These are phyloP conservation scores for Danio albolineatus DNA, from an alignment of 2,797 vertebrate genomes.

Conservation along the genomic window DNA sequence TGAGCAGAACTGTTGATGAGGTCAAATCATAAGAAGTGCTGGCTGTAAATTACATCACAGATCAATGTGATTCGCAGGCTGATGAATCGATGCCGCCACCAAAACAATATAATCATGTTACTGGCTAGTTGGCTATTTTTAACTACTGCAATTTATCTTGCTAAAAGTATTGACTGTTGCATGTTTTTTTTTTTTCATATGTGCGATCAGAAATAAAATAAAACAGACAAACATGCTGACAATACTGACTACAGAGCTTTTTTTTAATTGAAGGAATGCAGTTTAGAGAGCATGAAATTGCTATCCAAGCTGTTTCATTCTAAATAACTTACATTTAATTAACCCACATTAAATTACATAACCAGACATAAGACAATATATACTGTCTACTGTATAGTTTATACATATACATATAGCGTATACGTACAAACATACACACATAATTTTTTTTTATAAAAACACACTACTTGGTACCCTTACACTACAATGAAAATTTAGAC, in stretches of 20 bases:
- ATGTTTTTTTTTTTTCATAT: slow-evolving; percentile 1
- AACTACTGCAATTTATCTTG: slow-evolving; percentile 31
- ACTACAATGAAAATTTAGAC: too few species aligned
- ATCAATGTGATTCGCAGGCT: slow-evolving; percentile 41
- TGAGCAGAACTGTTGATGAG: slow-evolving; percentile 45
- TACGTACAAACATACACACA: too few species aligned
- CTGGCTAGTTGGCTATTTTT: neutral
- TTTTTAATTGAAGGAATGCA: neutral
- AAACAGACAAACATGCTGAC: slow-evolving; percentile 15
- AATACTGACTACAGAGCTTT: neutral
- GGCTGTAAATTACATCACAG: slow-evolving; percentile 50
- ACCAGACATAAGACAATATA: neutral
- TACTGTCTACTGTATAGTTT: neutral
- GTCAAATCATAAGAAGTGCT: slow-evolving; percentile 39
- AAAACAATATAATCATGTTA: slow-evolving; percentile 21
- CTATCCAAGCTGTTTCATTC: neutral
- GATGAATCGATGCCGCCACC: slow-evolving; percentile 38
- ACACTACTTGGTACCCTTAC: too few species aligned
- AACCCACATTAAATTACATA: too few species aligned
- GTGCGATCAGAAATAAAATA: neutral
- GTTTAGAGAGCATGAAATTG: neutral
- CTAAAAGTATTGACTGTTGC: neutral
- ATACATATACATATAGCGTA: too few species aligned
- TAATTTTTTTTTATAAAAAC: too few species aligned
- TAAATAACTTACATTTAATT: neutral